Base-by-base conservation (phyloP, 2,113 vertebrate genomes). In the Aspidoscelis tigris region DNA sequence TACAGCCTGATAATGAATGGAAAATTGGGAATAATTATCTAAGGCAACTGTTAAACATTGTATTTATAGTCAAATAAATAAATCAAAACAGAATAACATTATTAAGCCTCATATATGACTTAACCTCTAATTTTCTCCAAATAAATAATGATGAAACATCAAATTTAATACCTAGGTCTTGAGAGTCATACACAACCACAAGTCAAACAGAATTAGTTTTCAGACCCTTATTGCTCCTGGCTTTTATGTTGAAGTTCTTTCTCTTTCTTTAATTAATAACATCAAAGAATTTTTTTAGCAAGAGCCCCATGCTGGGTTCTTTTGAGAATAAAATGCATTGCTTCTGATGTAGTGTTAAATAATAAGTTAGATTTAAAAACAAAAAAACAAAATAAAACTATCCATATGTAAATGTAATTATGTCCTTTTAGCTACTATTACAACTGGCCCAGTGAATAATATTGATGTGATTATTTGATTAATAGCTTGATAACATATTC, bases 41-140 rank as follows among this genome's bases (percentile, higher is more conserved):
- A 7, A 69, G 47, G 74, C 21, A 26, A 83, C 26, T 66, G 69
- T 69, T 77, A 70, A 70, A 76, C 65, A 33, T 33, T 70, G 16
- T 22, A 78, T 55, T 53, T 82, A 39, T 22, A 78, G 82, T 87
- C 88, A 89, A 76, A 88, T 76, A 82, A 88, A 86, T 61, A 61
- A 61, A 61, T 18, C 4, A 93, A 41, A 50, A 16, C 14, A 89
- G 90, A 86, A 84, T 88, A 39, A 94, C 89, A 78, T 78, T 65
- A 84, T 72, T 84, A 64, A 78, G 58, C 33, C 18, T 79, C 55
- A 70, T 64, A 91, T 14, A 64, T 78, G 43, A 68, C 2, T 0
- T 68, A 91, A 87, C 90, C 87, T 84, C 82, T 88, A 92, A 88
- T 87, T 88, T 91, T 89, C 77, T 90, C 89, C 90, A 92, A 92